Base-by-base conservation (phyloP, 2,888 invertebrate species). In the Lasioglossum oenotherae region DNA sequence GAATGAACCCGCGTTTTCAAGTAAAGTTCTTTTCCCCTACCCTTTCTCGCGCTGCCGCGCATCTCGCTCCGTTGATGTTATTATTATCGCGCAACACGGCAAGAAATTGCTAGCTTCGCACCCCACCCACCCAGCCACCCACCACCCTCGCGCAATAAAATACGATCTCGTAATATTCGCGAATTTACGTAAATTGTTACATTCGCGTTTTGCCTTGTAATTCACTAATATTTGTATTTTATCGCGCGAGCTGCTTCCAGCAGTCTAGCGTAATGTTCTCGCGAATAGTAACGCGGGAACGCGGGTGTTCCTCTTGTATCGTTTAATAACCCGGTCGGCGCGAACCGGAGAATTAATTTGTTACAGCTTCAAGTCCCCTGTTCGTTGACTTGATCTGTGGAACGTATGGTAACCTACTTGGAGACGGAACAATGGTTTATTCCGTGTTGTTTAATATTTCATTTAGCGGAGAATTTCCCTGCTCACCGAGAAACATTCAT, bases 61-160 rank as follows among this genome's bases (percentile, higher is more conserved):
- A 16, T 64, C 64, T 31, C 31, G 31, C 14, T 31, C 6, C 31
- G 64, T 31, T 64, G 64, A 64, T 64, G 64, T 64, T 64, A 64
- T 64, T 64, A 64, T 64, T 64, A 64, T 31, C 64, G 16, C 6
- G 64, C 31, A 64, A 64, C 64, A 19, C 31, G 31, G 31, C 64
- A 64, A 64, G 64, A 64, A 64, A 64, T 64, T 64, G 64, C 27
- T 31, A 14, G 31, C 64, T 31, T 6, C 31, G 27, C 60, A 1
- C 60, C 6, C 1, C 64, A 0, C 0, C 2, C 27, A 1, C 6
- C 1, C 64, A 0, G 0, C 2, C 27, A 1, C n/a, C 3, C 31
- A 6, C 10, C 64, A 31, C 16, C 31, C 2, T 6, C 14, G 1
- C 31, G 16, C 64, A 31, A 64, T 16, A 31, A 19, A 31, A 64